Percentiles rank a stretch among this genome's conserved stretches.
phyloP scores from a whole-genome alignment of 2,888 invertebrate genomes.

The Brenthis ino region DNA sequence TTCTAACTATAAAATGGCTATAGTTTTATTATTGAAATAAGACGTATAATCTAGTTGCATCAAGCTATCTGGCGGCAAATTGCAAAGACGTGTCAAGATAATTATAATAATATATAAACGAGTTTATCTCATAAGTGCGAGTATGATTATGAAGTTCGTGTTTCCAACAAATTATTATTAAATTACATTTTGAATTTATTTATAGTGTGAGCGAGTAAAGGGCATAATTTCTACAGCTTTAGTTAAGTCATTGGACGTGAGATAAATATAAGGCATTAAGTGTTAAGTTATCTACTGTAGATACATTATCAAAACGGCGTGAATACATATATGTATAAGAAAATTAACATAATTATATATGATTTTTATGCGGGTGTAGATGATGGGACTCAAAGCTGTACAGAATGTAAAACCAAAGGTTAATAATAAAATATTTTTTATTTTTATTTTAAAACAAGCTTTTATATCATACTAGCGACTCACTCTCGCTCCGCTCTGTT shows the following conservation, averaged over 20 bases:
- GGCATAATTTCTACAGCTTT: neutral
- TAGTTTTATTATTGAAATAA: neutral
- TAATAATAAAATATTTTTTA: too few relatives aligned
- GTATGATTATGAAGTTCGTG: conserved; percentile 6
- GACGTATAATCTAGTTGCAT: neutral
- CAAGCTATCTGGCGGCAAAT: conserved; percentile 6
- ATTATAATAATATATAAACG: conserved; percentile 13
- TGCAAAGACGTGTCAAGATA: conserved; percentile 11
- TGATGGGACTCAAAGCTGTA: too few relatives aligned
- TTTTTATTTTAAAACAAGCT: too few relatives aligned
- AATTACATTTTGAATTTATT: conserved; percentile 10
- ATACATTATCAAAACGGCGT: too few relatives aligned
- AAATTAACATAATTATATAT: too few relatives aligned
- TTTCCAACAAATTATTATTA: conserved; percentile 13
- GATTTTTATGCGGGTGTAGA: too few relatives aligned
- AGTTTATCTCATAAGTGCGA: conserved; percentile 9
- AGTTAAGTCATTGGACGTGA: conserved; percentile 10
- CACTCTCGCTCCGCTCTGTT: too few relatives aligned
- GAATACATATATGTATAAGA: too few relatives aligned
- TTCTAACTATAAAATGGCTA: too few relatives aligned
- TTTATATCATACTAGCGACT: too few relatives aligned
- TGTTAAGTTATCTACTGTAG: neutral
- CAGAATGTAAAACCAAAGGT: too few relatives aligned
- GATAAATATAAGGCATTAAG: neutral
- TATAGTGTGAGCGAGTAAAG: conserved; percentile 2